These are phyloP conservation scores for Cheirogaleus major DNA, from an alignment of 2,797 vertebrate species.

Conservation along the genomic window DNA sequence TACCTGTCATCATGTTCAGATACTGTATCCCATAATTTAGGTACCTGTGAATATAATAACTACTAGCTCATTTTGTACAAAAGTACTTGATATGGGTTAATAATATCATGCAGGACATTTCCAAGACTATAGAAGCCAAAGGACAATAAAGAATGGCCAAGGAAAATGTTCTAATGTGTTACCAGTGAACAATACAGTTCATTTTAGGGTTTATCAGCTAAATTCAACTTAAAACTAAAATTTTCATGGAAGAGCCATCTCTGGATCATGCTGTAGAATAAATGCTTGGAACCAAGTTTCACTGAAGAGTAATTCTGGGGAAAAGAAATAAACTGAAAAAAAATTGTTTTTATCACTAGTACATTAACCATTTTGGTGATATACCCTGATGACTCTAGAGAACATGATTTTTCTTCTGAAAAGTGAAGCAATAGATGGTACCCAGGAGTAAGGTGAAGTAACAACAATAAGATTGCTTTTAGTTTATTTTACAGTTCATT, in stretches of 20 bases:
- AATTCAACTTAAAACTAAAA: slow-evolving; percentile 40
- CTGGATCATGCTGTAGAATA: not conserved
- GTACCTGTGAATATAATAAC: not conserved
- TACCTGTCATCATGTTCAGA: not conserved
- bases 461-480: not conserved
- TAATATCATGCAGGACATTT: slow-evolving; percentile 85
- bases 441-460: not conserved
- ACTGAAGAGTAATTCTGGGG: not conserved
- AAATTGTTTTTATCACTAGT: not conserved
- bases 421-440: not conserved
- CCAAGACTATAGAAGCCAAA: slow-evolving; percentile 85
- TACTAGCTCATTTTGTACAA: not conserved
- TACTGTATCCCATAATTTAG: not conserved
- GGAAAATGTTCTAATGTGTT: not conserved
- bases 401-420: slow-evolving; percentile 2
- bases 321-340: not conserved
- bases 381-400: not conserved
- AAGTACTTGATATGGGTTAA: not conserved
- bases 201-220: slow-evolving; percentile 1
- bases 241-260: not conserved
- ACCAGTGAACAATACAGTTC: not conserved
- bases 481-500: not conserved
- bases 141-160: not conserved
- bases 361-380: not conserved
- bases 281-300: not conserved